Evolutionary conservation across 1,140 invertebrate species (phyloP), one percentile per base, ranked within the genome.

Genomic region (Rhizoglyphus robini): DNA sequence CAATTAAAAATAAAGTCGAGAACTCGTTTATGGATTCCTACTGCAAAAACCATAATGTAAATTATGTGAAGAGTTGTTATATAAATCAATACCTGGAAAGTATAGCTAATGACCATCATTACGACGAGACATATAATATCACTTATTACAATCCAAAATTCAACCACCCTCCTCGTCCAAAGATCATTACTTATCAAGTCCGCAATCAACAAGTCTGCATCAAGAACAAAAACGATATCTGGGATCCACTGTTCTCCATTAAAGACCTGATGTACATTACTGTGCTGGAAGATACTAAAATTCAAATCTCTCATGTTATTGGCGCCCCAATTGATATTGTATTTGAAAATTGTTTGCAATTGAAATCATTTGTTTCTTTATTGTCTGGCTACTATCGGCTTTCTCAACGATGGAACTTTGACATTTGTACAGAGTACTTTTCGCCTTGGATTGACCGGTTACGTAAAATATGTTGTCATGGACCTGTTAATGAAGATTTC

Each of bases 351-450:
- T 75, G 80, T 51, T 71, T 76, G 54, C 72, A 81, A 31, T 78
- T 88, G 68, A 79, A 82, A 49, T 90, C 89, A 0, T 92, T 92
- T 76, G 84, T 93, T 57, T 87, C 87, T 57, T 78, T 85, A 20
- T 75, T 92, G 61, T 86, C 90, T 77, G 89, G 89, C 59, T 94
- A 94, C 75, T 92, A 91, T 73, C 83, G 90, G 70, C 77, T 93
- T 58, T 84, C 84, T 65, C 82, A 85, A 27, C 91, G 88, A 76
- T 93, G 89, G 88, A 91, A 84, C 30, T 89, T 89, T 72, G 88
- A 92, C 78, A 76, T 93, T 48, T 93, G 88, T 73, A 83, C 83
- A 73, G 83, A 88, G 68, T 79, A 88, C 46, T 75, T 79, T 60
- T 87, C 88, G 2, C 88, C 88, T 27, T 87, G 84, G 20, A 75